Base-by-base conservation (phyloP, 2,888 invertebrate species). In the Caenorhabditis virilis region DNA sequence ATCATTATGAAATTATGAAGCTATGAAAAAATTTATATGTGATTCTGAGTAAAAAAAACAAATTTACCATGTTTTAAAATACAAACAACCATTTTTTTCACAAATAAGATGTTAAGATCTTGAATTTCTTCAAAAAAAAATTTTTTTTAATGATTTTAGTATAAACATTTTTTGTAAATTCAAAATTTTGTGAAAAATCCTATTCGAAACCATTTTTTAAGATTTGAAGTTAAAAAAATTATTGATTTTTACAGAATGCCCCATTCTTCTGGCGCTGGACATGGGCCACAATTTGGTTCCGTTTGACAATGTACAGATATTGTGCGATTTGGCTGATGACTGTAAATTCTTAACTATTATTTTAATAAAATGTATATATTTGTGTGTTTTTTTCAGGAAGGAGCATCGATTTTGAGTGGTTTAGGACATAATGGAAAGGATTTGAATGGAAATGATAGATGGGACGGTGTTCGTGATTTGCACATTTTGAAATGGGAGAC, bases 381-480 rank as follows among this genome's bases (percentile, higher is more conserved):
- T 46, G 36, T 9, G 36, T 48, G n/a, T 22, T 6, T 30, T 26
- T 52, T 50, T 30, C 25, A 62, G 39, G 87, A 87, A 74, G 87
- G 87, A 13, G 84, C 82, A 65, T 83, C 88, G 61, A 85, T 85
- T 62, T 84, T 89, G 77, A 87, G 88, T 86, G 95, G 95, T 2
- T 83, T 97, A 36, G 90, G 93, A 0, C 91, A 90, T 83, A 91
- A 91, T 84, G 93, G 93, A 0, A 86, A 86, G 77, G 84, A 85
- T 69, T 73, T 79, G 52, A 59, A 72, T 22, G 81, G 82, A 38
- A 70, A 79, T 39, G 80, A 80, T 48, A 62, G 66, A 56, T 95
- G 95, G 94, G 89, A 93, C 82, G 95, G 91, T 1, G 91, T 92
- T 82, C 90, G 90, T 64, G 97, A 97, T 84, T 90, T 95, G 0